Evolutionary conservation across 92 coral and sea anemone species (phyloP).

Genomic region (Zoanthus sansibaricus): DNA sequence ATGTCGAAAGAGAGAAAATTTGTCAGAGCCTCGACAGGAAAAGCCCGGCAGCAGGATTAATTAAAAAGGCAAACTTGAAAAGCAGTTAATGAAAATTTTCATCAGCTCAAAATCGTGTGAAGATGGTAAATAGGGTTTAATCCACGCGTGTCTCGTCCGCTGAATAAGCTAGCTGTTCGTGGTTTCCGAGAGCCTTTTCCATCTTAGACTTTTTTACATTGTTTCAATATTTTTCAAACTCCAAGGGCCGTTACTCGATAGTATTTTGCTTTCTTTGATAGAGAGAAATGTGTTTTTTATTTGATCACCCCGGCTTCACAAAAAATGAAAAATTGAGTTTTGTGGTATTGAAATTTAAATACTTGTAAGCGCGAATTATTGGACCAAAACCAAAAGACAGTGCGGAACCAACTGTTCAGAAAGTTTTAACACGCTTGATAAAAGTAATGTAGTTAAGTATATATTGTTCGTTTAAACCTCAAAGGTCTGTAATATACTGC

Average conservation of each 20-base stretch:
- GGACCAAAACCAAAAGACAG: neutral
- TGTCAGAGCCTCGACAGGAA: constrained; percentile 24
- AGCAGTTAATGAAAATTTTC: constrained; percentile 53
- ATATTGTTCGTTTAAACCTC: too few species aligned
- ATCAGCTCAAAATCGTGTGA: constrained; percentile 46
- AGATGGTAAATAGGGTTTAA: constrained; percentile 35
- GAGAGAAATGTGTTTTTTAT: neutral
- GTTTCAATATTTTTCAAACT: neutral
- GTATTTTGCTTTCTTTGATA: neutral
- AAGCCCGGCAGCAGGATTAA: constrained; percentile 36
- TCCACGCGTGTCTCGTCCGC: constrained; percentile 21
- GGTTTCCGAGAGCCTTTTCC: too few species aligned
- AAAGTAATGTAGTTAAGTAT: neutral
- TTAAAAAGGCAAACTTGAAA: constrained; percentile 45
- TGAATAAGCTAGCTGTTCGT: neutral
- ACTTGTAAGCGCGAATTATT: neutral
- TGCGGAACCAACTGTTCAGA: neutral
- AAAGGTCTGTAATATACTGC: too few species aligned
- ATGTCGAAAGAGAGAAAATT: constrained; percentile 39
- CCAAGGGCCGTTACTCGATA: neutral
- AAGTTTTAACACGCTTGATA: neutral
- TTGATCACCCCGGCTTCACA: constrained; percentile 10
- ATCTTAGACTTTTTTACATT: neutral
- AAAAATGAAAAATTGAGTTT: neutral
- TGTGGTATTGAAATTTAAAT: neutral